Evolutionary conservation across 1,140 invertebrate species (phyloP).

Genomic region (Aphelenchoides avenae): DNA sequence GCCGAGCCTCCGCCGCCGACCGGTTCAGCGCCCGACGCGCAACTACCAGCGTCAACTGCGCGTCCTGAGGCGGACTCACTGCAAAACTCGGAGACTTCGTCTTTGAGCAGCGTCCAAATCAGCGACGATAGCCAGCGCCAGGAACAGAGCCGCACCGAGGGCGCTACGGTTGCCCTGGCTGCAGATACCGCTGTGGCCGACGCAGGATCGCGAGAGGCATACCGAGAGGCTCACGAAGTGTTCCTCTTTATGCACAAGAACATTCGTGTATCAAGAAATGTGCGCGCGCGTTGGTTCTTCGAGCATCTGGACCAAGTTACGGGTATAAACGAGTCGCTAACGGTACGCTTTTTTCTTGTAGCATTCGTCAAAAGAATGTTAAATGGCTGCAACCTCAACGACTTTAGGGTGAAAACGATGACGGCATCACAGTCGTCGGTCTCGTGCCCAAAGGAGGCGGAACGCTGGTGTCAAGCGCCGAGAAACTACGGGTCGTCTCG

Average conservation of each 20-base stretch:
- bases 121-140: no score
- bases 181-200: no score
- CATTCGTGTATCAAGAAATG: slow-evolving; percentile 33
- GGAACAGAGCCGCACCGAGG: no score
- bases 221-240: slow-evolving; percentile 28
- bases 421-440: slow-evolving; percentile 27
- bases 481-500: slow-evolving; percentile 6
- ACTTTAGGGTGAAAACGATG: background rate
- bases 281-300: slow-evolving; percentile 30
- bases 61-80: no score
- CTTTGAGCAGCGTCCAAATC: no score
- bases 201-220: no score
- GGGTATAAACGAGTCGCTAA: background rate
- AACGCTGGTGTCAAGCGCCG: background rate
- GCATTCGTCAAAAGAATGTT: slow-evolving; percentile 3
- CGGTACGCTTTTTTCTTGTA: background rate
- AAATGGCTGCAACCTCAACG: no score
- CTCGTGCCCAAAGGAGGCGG: slow-evolving; percentile 20
- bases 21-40: no score
- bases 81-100: no score
- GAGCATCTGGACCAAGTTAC: slow-evolving; percentile 18
- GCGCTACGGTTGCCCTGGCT: no score
- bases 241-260: slow-evolving; percentile 28
- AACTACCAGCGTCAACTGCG: no score
- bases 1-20: no score